These are phyloP conservation scores for Dryobota labecula DNA, from an alignment of 2,888 invertebrate genomes.

Conservation along the genomic window DNA sequence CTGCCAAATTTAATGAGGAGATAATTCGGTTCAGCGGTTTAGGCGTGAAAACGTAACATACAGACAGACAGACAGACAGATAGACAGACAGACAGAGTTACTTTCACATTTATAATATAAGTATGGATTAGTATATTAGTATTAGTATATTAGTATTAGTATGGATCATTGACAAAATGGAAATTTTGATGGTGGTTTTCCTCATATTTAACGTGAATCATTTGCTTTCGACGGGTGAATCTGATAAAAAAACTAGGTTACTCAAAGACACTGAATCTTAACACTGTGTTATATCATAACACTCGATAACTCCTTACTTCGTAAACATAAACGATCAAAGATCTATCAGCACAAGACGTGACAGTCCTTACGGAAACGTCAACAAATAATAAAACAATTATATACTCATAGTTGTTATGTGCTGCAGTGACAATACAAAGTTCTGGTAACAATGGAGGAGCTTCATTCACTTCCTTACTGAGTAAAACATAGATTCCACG, in stretches of 20 bases:
- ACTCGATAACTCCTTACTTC: background rate
- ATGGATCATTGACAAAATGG: background rate
- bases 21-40: too few species aligned
- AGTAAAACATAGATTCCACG: conserved; percentile 59
- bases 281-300: background rate
- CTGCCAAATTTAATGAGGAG: too few species aligned
- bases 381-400: conserved; percentile 44
- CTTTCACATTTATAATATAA: too few species aligned
- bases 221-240: background rate
- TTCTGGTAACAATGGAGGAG: conserved; percentile 54
- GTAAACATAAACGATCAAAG: conserved; percentile 22
- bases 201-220: conserved; percentile 4
- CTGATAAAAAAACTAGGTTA: background rate
- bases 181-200: conserved; percentile 7
- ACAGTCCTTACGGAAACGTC: conserved; percentile 48
- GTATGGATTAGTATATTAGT: too few species aligned
- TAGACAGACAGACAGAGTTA: too few species aligned
- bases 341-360: conserved; percentile 21
- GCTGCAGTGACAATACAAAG: conserved; percentile 36
- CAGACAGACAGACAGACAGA: too few species aligned
- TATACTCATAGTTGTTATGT: conserved; percentile 28
- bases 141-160: too few species aligned
- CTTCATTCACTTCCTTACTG: conserved; percentile 57
- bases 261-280: conserved; percentile 4
- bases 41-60: too few species aligned